Percentiles rank a stretch among this genome's conserved stretches.
These are phyloP conservation scores for Spilogale gracilis DNA, from an alignment of 2,113 vertebrate genomes.

Conservation along the genomic window DNA sequence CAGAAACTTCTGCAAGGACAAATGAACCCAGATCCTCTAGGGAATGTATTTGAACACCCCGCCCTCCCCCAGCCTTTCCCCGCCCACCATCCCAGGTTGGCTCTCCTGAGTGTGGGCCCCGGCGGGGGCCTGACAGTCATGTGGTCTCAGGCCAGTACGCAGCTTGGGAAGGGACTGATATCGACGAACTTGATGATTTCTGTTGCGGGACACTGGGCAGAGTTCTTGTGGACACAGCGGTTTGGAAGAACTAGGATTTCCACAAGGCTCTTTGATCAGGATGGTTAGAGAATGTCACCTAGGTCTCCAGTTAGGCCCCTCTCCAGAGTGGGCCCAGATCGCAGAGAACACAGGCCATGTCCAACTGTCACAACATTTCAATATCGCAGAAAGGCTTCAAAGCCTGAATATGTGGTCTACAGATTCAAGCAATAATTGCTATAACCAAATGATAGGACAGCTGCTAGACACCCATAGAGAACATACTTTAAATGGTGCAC, in stretches of 20 bases:
- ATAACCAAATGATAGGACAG: background rate
- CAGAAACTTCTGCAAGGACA: background rate
- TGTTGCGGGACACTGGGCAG: background rate
- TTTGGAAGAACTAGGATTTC: background rate
- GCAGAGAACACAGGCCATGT: background rate
- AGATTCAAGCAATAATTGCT: background rate
- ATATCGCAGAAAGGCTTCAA: background rate
- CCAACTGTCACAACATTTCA: background rate
- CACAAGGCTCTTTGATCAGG: background rate
- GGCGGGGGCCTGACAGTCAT: fast-evolving
- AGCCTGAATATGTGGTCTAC: background rate
- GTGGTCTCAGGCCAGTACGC: background rate
- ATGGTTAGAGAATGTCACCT: background rate
- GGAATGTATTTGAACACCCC: background rate
- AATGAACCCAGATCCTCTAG: background rate
- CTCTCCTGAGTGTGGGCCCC: background rate
- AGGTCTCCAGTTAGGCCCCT: background rate
- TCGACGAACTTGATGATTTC: background rate
- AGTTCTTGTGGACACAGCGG: background rate
- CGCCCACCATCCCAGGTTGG: background rate
- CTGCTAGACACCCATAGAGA: background rate
- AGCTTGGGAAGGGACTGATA: background rate
- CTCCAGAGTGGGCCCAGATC: background rate
- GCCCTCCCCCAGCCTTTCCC: fast-evolving
- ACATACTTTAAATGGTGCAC: background rate